A percentile compares a stretch with the other conserved stretches of the same genome.
Evolutionary conservation across 2,113 vertebrate genomes (phyloP).

Genomic region (Recurvirostra avosetta): DNA sequence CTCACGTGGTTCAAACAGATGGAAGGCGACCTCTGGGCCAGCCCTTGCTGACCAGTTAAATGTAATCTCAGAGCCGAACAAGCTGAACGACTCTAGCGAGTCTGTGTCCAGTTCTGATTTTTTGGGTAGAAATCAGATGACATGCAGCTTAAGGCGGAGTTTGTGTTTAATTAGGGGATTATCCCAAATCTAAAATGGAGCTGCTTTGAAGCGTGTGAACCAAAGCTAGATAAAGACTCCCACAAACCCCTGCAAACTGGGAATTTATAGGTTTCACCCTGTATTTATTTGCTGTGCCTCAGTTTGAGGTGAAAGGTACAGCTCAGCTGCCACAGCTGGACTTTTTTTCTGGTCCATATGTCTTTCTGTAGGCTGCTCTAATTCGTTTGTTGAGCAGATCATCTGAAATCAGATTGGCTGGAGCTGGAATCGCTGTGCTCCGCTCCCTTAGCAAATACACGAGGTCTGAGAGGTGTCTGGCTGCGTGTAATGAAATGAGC

Average conservation of each 20-base stretch:
- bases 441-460: constrained; percentile 20
- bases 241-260: constrained; percentile 8
- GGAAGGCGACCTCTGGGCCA: not conserved
- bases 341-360: not conserved
- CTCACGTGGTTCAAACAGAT: not conserved
- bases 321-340: constrained; percentile 15
- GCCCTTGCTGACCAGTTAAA: not conserved
- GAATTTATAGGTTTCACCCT: not conserved
- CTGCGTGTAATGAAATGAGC: constrained; percentile 41
- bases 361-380: not conserved
- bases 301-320: not conserved
- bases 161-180: constrained; percentile 63
- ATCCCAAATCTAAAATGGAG: constrained; percentile 57
- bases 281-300: constrained; percentile 30
- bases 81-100: not conserved
- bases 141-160: constrained; percentile 1
- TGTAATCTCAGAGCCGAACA: not conserved
- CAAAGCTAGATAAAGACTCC: constrained; percentile 24
- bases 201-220: constrained; percentile 48
- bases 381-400: constrained; percentile 29
- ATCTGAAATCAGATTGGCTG: not conserved
- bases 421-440: not conserved
- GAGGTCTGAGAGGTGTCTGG: constrained; percentile 39
- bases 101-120: constrained; percentile 22
- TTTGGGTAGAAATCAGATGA: constrained; percentile 46